Evolutionary conservation across 2,888 invertebrate genomes (phyloP).

Genomic region (Coelinius sp.): DNA sequence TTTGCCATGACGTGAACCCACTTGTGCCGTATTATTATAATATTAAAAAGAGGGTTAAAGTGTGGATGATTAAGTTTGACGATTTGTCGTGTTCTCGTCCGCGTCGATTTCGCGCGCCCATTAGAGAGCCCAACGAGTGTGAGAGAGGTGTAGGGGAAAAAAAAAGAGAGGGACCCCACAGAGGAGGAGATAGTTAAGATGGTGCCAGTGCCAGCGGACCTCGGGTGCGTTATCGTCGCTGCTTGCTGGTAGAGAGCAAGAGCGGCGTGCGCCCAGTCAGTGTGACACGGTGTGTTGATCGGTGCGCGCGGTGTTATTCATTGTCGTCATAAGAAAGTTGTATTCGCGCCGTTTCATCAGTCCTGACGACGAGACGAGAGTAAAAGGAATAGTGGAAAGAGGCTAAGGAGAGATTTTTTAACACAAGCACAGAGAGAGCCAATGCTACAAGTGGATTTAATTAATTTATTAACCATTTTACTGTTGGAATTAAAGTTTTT

Average conservation of each 20-base stretch:
- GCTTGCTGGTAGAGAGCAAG: slow-evolving; percentile 49
- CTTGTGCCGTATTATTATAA: slow-evolving; percentile 34
- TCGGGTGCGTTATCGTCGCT: slow-evolving; percentile 64
- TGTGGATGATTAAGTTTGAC: slow-evolving; percentile 41
- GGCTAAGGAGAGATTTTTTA: background rate
- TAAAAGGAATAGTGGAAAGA: no score
- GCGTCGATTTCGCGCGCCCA: slow-evolving; percentile 57
- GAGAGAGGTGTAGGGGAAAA: slow-evolving; percentile 36
- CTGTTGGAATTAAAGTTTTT: background rate
- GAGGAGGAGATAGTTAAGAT: slow-evolving; percentile 55
- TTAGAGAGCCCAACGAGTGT: slow-evolving; percentile 45
- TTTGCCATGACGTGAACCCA: slow-evolving; percentile 31
- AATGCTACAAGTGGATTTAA: background rate
- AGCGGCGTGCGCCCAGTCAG: slow-evolving; percentile 69
- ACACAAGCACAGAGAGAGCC: slow-evolving; percentile 9
- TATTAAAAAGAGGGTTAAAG: slow-evolving; percentile 46
- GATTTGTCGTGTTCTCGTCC: slow-evolving; percentile 45
- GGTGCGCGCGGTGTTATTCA: slow-evolving; percentile 51
- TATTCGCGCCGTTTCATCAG: slow-evolving; percentile 38
- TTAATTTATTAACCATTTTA: background rate
- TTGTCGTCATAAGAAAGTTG: slow-evolving; percentile 36
- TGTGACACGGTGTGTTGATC: slow-evolving; percentile 54
- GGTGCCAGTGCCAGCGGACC: slow-evolving; percentile 66
- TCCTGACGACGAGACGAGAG: slow-evolving; percentile 17
- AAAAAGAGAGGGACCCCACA: slow-evolving; percentile 38